Conservation (phyloP, 2,113 vertebrate genomes). For the Ardeotis arabs region DNA sequence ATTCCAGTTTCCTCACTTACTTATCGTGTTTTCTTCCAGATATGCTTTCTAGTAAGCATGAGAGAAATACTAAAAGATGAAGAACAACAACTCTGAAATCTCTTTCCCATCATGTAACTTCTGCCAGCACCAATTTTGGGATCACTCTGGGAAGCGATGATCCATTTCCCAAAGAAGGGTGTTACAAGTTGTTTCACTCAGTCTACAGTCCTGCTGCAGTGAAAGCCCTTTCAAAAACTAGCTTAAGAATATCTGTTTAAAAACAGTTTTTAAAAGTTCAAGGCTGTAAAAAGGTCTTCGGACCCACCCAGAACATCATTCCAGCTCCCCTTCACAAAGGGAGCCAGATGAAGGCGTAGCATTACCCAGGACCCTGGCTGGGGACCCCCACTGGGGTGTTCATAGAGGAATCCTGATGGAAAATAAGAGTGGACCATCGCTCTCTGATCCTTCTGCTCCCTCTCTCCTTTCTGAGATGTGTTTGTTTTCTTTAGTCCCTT, state of each 20-base stretch:
- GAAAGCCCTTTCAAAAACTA: background rate
- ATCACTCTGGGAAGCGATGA: accelerated
- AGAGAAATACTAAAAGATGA: background rate
- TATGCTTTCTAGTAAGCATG: background rate
- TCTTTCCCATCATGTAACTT: background rate
- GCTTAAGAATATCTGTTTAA: background rate
- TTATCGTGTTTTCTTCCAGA: background rate
- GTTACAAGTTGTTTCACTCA: background rate
- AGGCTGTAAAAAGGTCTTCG: accelerated
- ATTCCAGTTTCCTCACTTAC: background rate
- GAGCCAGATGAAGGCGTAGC: background rate
- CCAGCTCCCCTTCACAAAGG: background rate
- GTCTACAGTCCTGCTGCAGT: background rate
- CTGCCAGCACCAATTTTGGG: background rate
- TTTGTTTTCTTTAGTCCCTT: background rate
- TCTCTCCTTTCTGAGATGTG: background rate
- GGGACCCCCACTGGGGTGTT: background rate
- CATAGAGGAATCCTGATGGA: background rate
- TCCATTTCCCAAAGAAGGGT: background rate
- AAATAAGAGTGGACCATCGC: background rate
- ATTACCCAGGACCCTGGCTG: background rate
- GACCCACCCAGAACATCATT: accelerated
- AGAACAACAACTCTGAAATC: background rate
- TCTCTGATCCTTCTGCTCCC: background rate
- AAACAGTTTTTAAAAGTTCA: background rate